Conservation (phyloP, 2,113 vertebrate genomes). For the Ovibos moschatus region DNA sequence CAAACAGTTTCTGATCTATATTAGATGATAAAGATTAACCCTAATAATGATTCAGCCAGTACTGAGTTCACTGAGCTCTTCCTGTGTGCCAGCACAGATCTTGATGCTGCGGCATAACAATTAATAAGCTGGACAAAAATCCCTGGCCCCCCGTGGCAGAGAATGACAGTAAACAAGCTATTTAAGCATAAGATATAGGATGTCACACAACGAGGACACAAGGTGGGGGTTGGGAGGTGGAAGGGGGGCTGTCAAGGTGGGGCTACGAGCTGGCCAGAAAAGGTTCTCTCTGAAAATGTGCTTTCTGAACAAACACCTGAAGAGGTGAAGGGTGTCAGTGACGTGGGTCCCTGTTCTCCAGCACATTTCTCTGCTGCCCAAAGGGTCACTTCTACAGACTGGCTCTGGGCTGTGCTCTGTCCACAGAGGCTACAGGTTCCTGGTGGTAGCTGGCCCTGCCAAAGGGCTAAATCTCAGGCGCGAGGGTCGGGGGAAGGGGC, state of each 20-base stretch:
- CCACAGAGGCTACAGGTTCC: neutral
- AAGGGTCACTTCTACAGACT: neutral
- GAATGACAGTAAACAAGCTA: neutral
- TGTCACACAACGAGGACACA: neutral
- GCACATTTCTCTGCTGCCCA: neutral
- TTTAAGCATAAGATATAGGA: neutral
- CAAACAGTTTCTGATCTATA: slow-evolving; percentile 95
- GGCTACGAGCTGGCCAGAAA: neutral
- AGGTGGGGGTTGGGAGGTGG: neutral
- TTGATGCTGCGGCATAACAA: neutral
- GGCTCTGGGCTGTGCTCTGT: neutral
- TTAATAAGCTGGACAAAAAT: neutral
- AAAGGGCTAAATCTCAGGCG: neutral
- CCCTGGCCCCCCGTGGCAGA: neutral
- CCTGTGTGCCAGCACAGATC: neutral
- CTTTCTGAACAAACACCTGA: neutral
- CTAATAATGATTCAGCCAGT: slow-evolving; percentile 28
- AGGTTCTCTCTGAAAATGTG: neutral
- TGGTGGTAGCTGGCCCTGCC: neutral
- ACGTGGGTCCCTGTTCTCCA: neutral
- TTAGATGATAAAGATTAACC: slow-evolving; percentile 59
- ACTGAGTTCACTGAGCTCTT: neutral
- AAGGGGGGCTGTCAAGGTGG: too few species aligned
- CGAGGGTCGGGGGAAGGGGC: fast-evolving
- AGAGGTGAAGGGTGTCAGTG: neutral